Percentiles rank a stretch among this genome's conserved stretches.
These are phyloP conservation scores for Paradoxurus hermaphroditus DNA, from an alignment of 2,113 vertebrate species.

Conservation along the genomic window DNA sequence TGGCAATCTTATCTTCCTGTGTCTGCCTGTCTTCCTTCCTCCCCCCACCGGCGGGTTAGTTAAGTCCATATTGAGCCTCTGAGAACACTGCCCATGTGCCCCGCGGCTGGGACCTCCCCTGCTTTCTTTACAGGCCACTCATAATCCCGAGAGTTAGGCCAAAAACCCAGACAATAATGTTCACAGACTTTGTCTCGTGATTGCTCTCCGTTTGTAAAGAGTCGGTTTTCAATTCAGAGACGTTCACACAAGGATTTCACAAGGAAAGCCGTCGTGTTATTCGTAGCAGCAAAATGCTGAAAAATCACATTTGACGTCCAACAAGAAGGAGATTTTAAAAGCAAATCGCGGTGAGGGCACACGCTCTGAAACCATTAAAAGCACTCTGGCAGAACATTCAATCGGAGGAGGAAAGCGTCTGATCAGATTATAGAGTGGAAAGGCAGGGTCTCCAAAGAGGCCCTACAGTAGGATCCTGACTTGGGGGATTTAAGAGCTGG, in stretches of 20 bases:
- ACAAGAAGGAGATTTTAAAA: not conserved
- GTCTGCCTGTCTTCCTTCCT: not conserved
- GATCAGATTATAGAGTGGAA: not conserved
- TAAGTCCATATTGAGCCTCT: not conserved
- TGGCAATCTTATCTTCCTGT: not conserved
- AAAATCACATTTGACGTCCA: not conserved
- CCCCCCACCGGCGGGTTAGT: not conserved
- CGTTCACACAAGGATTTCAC: not conserved
- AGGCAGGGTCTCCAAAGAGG: not conserved
- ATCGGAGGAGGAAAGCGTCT: not conserved
- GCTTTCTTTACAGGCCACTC: not conserved
- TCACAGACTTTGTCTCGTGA: not conserved
- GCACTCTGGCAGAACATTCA: not conserved
- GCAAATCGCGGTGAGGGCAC: not conserved
- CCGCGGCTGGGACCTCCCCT: slow-evolving; percentile 39
- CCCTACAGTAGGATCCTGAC: not conserved
- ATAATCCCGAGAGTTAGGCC: not conserved
- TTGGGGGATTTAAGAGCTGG: not conserved
- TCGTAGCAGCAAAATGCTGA: not conserved
- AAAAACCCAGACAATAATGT: not conserved
- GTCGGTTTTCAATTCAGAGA: slow-evolving; percentile 31
- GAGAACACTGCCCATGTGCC: not conserved
- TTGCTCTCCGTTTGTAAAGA: not conserved
- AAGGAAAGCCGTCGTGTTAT: not conserved
- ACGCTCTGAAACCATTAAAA: not conserved